Percentiles rank a stretch among this genome's conserved stretches.
Evolutionary conservation across 2,888 invertebrate genomes (phyloP).

Genomic region (Nomada goodeniana): DNA sequence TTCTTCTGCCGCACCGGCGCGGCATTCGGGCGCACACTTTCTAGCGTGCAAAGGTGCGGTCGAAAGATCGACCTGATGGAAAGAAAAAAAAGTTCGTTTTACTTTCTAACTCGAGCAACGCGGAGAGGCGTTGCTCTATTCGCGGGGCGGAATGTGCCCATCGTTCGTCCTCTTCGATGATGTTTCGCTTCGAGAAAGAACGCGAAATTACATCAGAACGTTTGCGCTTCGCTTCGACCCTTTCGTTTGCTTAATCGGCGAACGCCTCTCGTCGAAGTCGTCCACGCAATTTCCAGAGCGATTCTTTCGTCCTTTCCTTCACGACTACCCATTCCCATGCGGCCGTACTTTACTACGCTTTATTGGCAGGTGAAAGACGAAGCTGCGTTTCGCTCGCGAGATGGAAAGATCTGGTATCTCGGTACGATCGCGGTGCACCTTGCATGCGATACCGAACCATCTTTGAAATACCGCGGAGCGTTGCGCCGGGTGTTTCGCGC

Average conservation of each 20-base stretch:
- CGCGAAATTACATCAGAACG: too few species aligned
- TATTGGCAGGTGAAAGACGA: background rate
- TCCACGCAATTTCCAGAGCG: too few species aligned
- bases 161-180: background rate
- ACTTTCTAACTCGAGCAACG: slow-evolving; percentile 38
- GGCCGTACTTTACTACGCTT: background rate
- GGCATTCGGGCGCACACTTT: slow-evolving; percentile 19
- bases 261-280: too few species aligned
- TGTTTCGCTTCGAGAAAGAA: background rate
- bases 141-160: slow-evolving; percentile 12
- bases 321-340: too few species aligned
- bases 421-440: slow-evolving; percentile 10
- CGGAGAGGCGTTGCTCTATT: background rate
- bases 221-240: too few species aligned
- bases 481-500: background rate
- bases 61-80: slow-evolving; percentile 20
- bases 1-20: slow-evolving; percentile 18
- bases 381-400: background rate
- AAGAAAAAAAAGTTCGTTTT: slow-evolving; percentile 33
- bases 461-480: slow-evolving; percentile 24
- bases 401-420: background rate
- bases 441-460: slow-evolving; percentile 45
- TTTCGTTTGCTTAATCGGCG: too few species aligned
- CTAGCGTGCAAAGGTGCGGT: slow-evolving; percentile 3
- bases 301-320: too few species aligned